Evolutionary conservation across 2,888 invertebrate species (phyloP), one percentile per base, ranked within the genome.

Genomic region (Sinelater perroti): DNA sequence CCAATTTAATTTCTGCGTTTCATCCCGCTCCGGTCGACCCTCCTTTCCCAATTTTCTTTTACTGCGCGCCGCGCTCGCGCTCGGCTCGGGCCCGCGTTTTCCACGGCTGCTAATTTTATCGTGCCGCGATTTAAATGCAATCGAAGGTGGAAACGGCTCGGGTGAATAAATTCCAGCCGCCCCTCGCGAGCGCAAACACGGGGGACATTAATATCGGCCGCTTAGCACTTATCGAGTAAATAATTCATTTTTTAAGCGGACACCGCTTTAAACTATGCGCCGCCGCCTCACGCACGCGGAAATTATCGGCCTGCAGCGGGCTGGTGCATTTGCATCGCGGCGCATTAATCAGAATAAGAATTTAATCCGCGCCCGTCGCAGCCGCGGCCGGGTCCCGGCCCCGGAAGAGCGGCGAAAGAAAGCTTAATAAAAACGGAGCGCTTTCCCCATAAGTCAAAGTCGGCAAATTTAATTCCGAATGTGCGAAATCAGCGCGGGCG

Each of bases 1-100:
- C 49, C 59, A 59, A 59, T 59, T 59, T 59, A 59, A 59, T 59
- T 59, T 55, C 36, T 46, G 49, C 33, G 35, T 50, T 45, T 50
- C 49, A 18, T 49, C 36, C 33, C 24, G 17, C 30, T 35, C 14
- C 30, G 45, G 30, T 51, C 30, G 40, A 30, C 40, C 26, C 30
- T 53, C 53, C 30, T 44, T 28, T 28, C 28, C 28, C 54, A 46
- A 52, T 52, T 52, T 52, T 45, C 42, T 52, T 52, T 52, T 52
- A 52, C 35, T 52, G 44, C 44, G 26, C 31, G 31, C 14, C 30
- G 17, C 21, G 50, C 50, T 30, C 40, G 30, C 21, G 40, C 17
- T 51, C 40, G n/a, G n/a, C n/a, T n/a, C n/a, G n/a, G n/a, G n/a
- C n/a, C 31, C 21, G 3, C 40, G 17, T 36, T 51, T 51, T 40